phyloP scores from a whole-genome alignment of 2,113 vertebrate species.

The Chaetops frenatus region DNA sequence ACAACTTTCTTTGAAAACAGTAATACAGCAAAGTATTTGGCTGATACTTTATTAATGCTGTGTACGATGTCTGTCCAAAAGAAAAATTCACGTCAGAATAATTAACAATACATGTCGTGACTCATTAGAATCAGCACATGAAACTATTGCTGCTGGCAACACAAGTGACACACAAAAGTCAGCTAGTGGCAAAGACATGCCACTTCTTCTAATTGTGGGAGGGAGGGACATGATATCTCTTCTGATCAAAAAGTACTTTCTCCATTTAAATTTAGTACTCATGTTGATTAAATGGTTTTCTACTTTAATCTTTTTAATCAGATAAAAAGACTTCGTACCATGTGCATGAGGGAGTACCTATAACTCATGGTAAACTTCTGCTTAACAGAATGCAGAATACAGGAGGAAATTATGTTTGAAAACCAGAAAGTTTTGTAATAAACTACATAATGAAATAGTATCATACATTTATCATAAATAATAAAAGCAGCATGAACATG shows the following conservation, averaged over 20 bases:
- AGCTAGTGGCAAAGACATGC: slow-evolving; percentile 61
- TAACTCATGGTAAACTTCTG: neutral
- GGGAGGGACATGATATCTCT: neutral
- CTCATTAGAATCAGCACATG: slow-evolving; percentile 55
- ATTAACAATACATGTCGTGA: slow-evolving; percentile 65
- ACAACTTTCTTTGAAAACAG: neutral
- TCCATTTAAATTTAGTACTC: slow-evolving; percentile 49
- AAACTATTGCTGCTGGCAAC: slow-evolving; percentile 43
- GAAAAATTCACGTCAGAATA: slow-evolving; percentile 59
- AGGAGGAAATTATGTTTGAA: neutral
- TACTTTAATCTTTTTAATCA: slow-evolving; percentile 13
- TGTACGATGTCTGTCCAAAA: neutral
- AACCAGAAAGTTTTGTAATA: neutral
- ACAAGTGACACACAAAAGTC: slow-evolving; percentile 7
- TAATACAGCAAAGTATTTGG: neutral
- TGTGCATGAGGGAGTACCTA: neutral
- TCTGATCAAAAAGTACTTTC: neutral
- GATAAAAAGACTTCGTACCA: neutral
- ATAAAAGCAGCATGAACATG: neutral
- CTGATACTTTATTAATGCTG: neutral
- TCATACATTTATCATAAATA: neutral
- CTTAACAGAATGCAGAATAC: neutral
- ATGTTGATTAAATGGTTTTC: slow-evolving; percentile 18
- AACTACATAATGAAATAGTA: neutral
- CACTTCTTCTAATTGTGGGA: slow-evolving; percentile 19